A percentile compares a stretch with the other conserved stretches of the same genome.
These are phyloP conservation scores for Amblyraja radiata DNA, from an alignment of 2,797 vertebrate species.

Conservation along the genomic window DNA sequence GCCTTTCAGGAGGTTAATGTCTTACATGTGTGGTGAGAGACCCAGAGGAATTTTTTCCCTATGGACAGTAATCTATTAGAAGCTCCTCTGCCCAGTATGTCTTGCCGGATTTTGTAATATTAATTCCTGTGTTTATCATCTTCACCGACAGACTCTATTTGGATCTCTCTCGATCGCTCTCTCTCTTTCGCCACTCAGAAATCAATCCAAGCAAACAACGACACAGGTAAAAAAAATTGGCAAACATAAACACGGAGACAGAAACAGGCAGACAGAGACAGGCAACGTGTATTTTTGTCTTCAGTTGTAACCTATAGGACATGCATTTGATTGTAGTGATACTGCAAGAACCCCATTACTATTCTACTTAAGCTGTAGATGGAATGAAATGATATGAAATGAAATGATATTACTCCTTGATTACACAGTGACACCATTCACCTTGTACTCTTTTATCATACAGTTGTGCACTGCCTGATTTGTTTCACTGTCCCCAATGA, in stretches of 20 bases:
- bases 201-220: not conserved
- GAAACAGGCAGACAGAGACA: not conserved
- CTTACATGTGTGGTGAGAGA: not conserved
- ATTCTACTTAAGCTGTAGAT: not conserved
- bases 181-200: not conserved
- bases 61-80: not conserved
- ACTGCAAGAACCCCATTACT: not conserved
- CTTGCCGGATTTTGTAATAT: not conserved
- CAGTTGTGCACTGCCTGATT: not conserved
- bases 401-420: constrained; percentile 21
- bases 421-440: constrained; percentile 2
- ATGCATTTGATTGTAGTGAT: not conserved
- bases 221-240: not conserved
- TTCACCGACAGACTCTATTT: not conserved
- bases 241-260: not conserved
- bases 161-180: not conserved
- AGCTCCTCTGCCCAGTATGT: not conserved
- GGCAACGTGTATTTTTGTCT: not conserved
- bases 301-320: not conserved
- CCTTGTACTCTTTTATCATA: constrained; percentile 7
- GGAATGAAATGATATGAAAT: not conserved
- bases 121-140: not conserved
- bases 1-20: not conserved
- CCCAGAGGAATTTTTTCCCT: not conserved
- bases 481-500: constrained; percentile 7